These are phyloP conservation scores for Drosophila pseudoobscura DNA, from an alignment of 1,140 invertebrate genomes.

Conservation along the genomic window DNA sequence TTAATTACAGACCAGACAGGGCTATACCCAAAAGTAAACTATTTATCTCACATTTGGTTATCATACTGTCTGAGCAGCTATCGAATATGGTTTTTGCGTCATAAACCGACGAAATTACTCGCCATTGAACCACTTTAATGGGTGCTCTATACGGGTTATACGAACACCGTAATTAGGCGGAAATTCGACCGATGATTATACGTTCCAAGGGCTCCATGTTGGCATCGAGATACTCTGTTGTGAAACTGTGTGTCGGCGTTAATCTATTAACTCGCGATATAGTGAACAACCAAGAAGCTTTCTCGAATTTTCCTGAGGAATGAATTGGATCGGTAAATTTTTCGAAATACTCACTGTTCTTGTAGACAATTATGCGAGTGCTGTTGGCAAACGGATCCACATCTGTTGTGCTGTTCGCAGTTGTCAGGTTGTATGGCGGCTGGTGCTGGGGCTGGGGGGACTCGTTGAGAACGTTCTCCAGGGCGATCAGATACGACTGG, in stretches of 20 bases:
- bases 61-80: conserved; percentile 1
- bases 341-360: conserved; percentile 61
- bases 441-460: conserved; percentile 23
- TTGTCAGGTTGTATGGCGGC: conserved; percentile 56
- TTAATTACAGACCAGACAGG: neutral
- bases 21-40: conserved; percentile 1
- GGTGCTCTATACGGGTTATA: conserved; percentile 29
- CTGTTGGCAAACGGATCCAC: conserved; percentile 51
- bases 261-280: too few relatives aligned
- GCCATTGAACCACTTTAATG: conserved; percentile 52
- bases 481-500: conserved; percentile 69
- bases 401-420: conserved; percentile 43
- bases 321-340: neutral
- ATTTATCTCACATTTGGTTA: conserved; percentile 7
- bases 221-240: conserved; percentile 22
- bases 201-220: conserved; percentile 11
- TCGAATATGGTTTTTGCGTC: conserved; percentile 31
- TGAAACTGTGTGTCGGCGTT: neutral
- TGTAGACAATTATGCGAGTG: conserved; percentile 65
- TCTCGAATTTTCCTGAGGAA: neutral
- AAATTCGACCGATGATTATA: conserved; percentile 21
- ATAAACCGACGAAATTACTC: conserved; percentile 43
- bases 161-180: conserved; percentile 29
- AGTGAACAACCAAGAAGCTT: neutral
- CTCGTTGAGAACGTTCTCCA: conserved; percentile 68